Evolutionary conservation across 2,888 invertebrate species (phyloP), one percentile per base, ranked within the genome.

Genomic region (Prenolepis imparis): DNA sequence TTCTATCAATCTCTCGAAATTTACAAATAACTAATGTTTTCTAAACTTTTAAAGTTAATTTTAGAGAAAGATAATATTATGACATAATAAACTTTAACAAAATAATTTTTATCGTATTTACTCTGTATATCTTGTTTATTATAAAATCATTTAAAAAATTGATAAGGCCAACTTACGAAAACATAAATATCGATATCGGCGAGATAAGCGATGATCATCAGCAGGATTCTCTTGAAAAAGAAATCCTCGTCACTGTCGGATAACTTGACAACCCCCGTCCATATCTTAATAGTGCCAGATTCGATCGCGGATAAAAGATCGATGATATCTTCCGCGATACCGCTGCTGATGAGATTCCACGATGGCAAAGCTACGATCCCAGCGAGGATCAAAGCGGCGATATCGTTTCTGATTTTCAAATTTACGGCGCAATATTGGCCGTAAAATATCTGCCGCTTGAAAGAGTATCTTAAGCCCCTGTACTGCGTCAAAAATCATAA

Each of bases 221-320:
- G 84, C 9, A 95, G 73, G 36, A 90, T 91, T 84, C 93, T 94
- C 83, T 93, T 93, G 64, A 95, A 95, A n/a, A 88, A 82, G 21
- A 94, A 86, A 84, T 94, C 93, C 18, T 91, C 88, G 15, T 88
- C 89, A 8, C 84, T 91, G 2, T 88, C 72, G 8, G 88, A 88
- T 72, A 94, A 91, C 32, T 74, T 83, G 1, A 93, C 83, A 18
- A 80, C 36, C 24, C 92, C 83, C 2, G 92, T 88, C 93, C 95
- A 94, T 4, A 93, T 91, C 18, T 87, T 88, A 3, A 84, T 86
- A 12, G 82, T 84, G 5, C 88, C 90, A 28, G 90, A 73, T 87
- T 94, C 94, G 11, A 92, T 89, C 12, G 89, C 91, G 0, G 90
- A 83, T 48, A 92, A 88, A 32, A 94, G 87, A 28, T 90, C 28